These are phyloP conservation scores for Barnardius zonarius DNA, from an alignment of 2,113 vertebrate species.

Conservation along the genomic window DNA sequence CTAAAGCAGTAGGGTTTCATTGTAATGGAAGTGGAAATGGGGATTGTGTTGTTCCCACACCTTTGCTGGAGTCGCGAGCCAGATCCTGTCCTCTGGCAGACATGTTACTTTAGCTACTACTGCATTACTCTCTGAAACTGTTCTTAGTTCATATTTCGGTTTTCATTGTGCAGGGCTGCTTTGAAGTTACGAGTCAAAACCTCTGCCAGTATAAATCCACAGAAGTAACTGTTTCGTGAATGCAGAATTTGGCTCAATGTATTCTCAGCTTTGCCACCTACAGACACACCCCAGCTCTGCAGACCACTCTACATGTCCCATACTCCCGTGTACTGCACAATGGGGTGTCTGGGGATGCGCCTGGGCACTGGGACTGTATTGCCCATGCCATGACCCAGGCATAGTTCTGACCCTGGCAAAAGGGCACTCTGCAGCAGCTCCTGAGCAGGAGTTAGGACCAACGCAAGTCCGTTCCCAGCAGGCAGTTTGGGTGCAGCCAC, in stretches of 20 bases:
- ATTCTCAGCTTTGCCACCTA: background rate
- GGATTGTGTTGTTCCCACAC: background rate
- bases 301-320: accelerated
- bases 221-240: background rate
- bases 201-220: background rate
- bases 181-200: background rate
- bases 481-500: background rate
- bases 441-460: background rate
- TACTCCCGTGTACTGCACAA: too few species aligned
- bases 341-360: accelerated
- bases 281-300: background rate
- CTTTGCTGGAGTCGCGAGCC: background rate
- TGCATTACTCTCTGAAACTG: background rate
- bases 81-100: background rate
- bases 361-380: background rate
- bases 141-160: background rate
- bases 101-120: background rate
- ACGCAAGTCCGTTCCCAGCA: background rate
- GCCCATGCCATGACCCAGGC: background rate
- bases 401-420: background rate
- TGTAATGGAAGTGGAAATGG: background rate
- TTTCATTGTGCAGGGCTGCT: background rate
- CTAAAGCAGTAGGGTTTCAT: background rate
- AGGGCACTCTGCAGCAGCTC: background rate
- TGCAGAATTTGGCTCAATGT: background rate